Evolutionary conservation across 2,888 invertebrate species (phyloP).

Genomic region (Lordiphosa fenestrarum): DNA sequence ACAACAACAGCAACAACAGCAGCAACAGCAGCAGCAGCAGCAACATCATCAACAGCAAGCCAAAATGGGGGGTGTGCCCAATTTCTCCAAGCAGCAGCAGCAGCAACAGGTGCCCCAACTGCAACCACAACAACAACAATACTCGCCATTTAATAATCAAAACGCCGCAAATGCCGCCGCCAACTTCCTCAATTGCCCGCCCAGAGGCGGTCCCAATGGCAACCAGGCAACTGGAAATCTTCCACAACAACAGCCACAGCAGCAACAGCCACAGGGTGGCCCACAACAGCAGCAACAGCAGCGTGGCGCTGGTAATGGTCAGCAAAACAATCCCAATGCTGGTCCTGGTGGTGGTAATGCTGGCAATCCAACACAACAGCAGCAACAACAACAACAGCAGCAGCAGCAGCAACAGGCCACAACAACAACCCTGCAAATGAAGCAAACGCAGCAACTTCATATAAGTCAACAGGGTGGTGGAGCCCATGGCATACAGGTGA

Average conservation of each 20-base stretch:
- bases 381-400: constrained; percentile 53
- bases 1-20: constrained; percentile 66
- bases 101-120: constrained; percentile 76
- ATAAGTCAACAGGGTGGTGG: constrained; percentile 89
- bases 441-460: constrained; percentile 93
- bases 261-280: constrained; percentile 33
- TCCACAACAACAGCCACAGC: constrained; percentile 53
- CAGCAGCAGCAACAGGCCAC: constrained; percentile 74
- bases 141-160: constrained; percentile 84
- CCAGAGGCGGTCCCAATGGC: constrained; percentile 64
- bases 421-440: constrained; percentile 88
- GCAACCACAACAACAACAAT: constrained; percentile 81
- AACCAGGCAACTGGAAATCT: constrained; percentile 48
- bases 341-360: constrained; percentile 46
- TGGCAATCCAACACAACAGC: constrained; percentile 63
- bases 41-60: constrained; percentile 67
- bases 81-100: constrained; percentile 73
- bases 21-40: constrained; percentile 45
- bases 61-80: constrained; percentile 76
- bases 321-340: constrained; percentile 49
- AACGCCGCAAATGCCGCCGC: constrained; percentile 58
- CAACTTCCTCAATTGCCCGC: constrained; percentile 78
- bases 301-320: constrained; percentile 37
- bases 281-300: constrained; percentile 41
- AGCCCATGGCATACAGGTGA: constrained; percentile 90